These are phyloP conservation scores for Phrixothrix hirtus DNA, from an alignment of 2,888 invertebrate genomes.

Conservation along the genomic window DNA sequence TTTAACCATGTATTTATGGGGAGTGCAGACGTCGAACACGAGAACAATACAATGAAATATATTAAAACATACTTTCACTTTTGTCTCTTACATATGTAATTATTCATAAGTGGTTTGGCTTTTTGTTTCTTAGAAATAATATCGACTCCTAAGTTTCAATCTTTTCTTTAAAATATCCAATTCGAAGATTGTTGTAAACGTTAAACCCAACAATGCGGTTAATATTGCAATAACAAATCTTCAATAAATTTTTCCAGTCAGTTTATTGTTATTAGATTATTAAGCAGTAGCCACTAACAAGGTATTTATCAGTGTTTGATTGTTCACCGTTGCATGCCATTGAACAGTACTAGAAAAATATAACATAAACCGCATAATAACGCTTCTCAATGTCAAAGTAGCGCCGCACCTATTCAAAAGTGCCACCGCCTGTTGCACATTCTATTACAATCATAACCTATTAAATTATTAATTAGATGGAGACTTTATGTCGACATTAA, in stretches of 20 bases:
- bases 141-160: too few species aligned
- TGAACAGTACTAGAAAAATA: conserved; percentile 33
- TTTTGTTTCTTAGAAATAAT: too few species aligned
- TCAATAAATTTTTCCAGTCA: conserved; percentile 25
- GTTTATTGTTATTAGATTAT: conserved; percentile 24
- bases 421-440: conserved; percentile 14
- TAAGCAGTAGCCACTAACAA: conserved; percentile 30
- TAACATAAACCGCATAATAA: conserved; percentile 31
- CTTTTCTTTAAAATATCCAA: too few species aligned
- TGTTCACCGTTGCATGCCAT: conserved; percentile 35
- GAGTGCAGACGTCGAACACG: too few species aligned
- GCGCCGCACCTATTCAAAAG: conserved; percentile 14
- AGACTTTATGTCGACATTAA: too few species aligned
- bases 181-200: too few species aligned
- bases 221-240: conserved; percentile 11
- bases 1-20: too few species aligned
- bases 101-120: too few species aligned
- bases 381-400: conserved; percentile 30
- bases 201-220: conserved; percentile 9
- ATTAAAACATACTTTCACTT: conserved; percentile 5
- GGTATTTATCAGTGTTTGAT: conserved; percentile 34
- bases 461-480: too few species aligned
- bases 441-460: too few species aligned
- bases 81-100: too few species aligned
- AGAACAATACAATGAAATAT: background rate